Base-by-base conservation (phyloP, 2,888 invertebrate genomes). In the Cataglyphis altisquamis region DNA sequence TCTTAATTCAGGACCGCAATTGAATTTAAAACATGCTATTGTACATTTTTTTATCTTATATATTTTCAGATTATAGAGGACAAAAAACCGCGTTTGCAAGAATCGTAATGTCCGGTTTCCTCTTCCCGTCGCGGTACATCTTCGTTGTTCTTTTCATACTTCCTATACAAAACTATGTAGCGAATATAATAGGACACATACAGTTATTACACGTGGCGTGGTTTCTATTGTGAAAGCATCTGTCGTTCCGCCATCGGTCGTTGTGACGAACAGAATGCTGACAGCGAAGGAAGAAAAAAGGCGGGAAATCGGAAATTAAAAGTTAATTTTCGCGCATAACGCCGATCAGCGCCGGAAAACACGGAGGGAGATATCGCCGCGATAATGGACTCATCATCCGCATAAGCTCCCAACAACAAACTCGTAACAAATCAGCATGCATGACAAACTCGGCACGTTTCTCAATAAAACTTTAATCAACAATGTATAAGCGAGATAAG, bases 171-270 rank as follows among this genome's bases (percentile, higher is more conserved):
- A 52, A 74, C 63, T 63, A 25, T 63, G 36, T 48, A 12, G 25
- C 39, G 55, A 57, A 45, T 72, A 66, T 73, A 74, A 55, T 32
- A 66, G 41, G 55, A n/a, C 52, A 39, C 32, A 72, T 68, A 81
- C 60, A 78, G 62, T 86, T 82, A 83, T 89, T 88, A 84, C 75
- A 86, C 41, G 45, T 83, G 81, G 81, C 82, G 86, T 81, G 84
- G 86, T 84, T 83, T 88, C 87, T 87, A 91, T 92, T 92, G 90
- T 91, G 70, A 89, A 87, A 88, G 90, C 93, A 93, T 92, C 93
- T 93, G 93, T 90, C 89, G 91, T 75, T 84, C 72, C 72, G 62
- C 82, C 83, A 64, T 64, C 52, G 84, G 68, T 82, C 84, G 45
- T 62, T 41, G 81, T 29, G 73, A 73, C 29, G 81, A 83, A 55